Evolutionary conservation across 2,888 invertebrate genomes (phyloP).

Genomic region (Drosophila meridiana): DNA sequence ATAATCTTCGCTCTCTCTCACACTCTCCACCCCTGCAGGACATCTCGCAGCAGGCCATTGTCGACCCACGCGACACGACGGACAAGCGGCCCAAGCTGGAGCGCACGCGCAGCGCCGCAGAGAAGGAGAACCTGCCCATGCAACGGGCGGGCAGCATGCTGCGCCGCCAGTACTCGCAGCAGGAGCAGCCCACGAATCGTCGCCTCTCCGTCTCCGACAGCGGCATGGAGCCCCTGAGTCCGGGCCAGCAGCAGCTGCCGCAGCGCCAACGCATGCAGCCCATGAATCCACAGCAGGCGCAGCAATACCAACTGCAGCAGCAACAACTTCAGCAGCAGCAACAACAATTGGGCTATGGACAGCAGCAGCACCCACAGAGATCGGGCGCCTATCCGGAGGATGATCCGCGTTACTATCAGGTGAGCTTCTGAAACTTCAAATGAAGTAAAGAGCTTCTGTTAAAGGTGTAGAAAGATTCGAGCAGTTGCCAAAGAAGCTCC

Average conservation of each 20-base stretch:
- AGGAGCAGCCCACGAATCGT: slow-evolving; percentile 88
- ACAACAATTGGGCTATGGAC: slow-evolving; percentile 87
- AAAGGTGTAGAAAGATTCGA: not conserved
- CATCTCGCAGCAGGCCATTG: slow-evolving; percentile 85
- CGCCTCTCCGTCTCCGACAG: slow-evolving; percentile 87
- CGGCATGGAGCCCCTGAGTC: slow-evolving; percentile 85
- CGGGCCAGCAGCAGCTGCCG: slow-evolving; percentile 78
- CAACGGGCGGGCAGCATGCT: slow-evolving; percentile 91
- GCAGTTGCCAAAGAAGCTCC: no score
- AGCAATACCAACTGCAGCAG: slow-evolving; percentile 65
- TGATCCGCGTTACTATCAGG: slow-evolving; percentile 88
- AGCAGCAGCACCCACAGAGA: slow-evolving; percentile 65
- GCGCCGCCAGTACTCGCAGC: slow-evolving; percentile 93
- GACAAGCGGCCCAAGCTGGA: slow-evolving; percentile 95
- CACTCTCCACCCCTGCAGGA: slow-evolving; percentile 58
- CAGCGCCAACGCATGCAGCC: slow-evolving; percentile 82
- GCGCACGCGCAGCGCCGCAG: slow-evolving; percentile 93
- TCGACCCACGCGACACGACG: slow-evolving; percentile 85
- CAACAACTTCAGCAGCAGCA: slow-evolving; percentile 53
- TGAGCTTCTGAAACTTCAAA: slow-evolving; percentile 30
- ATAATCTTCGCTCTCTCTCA: not conserved
- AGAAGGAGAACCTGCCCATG: slow-evolving; percentile 93
- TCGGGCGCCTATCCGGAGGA: slow-evolving; percentile 87
- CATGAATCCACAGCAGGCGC: slow-evolving; percentile 72
- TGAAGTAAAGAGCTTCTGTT: not conserved